These are phyloP conservation scores for Catagonus wagneri DNA, from an alignment of 2,113 vertebrate genomes.

Conservation along the genomic window DNA sequence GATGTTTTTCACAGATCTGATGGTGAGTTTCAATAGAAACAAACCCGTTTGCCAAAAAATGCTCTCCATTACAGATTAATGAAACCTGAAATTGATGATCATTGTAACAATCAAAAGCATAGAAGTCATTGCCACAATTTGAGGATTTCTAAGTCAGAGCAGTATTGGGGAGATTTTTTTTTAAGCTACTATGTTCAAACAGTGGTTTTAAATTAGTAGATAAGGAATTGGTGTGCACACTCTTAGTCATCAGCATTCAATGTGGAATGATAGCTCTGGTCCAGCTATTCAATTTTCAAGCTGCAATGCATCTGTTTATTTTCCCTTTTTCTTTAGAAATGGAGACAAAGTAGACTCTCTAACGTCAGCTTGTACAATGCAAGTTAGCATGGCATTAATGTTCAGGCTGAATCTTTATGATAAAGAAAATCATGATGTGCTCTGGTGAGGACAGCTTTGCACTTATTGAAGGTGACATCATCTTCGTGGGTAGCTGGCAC, in stretches of 20 bases:
- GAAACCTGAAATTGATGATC: neutral
- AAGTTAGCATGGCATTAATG: neutral
- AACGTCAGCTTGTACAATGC: neutral
- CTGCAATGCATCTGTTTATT: neutral
- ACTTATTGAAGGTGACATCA: neutral
- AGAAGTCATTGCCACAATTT: neutral
- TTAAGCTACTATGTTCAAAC: neutral
- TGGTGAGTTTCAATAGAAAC: neutral
- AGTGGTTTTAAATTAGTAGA: neutral
- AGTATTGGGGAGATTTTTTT: neutral
- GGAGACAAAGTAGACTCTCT: neutral
- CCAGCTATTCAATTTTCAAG: neutral
- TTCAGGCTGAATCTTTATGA: conserved; percentile 8
- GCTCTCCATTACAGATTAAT: neutral
- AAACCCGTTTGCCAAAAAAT: neutral
- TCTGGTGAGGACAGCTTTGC: neutral
- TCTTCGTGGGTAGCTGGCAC: neutral
- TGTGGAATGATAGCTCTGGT: neutral
- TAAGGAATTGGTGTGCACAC: neutral
- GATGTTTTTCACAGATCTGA: neutral
- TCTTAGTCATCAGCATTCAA: conserved; percentile 1
- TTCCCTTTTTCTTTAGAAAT: neutral
- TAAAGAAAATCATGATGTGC: conserved; percentile 61
- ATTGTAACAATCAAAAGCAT: neutral
- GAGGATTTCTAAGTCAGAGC: neutral